Evolutionary conservation across 2,797 vertebrate genomes (phyloP).

Genomic region (Paramormyrops hopkinsi): DNA sequence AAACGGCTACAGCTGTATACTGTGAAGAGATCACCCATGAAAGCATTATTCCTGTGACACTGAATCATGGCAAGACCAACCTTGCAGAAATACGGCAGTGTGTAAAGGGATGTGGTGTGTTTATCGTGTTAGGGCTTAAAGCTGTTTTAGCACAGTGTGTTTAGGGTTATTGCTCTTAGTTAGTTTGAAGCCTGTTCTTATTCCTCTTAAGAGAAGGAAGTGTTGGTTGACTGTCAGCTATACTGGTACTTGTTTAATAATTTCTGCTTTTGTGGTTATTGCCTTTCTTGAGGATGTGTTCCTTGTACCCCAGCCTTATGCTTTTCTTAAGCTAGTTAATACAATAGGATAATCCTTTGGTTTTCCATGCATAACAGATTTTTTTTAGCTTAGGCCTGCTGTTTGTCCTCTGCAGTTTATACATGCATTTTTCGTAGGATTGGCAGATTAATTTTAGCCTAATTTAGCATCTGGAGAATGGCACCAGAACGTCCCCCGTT

Average conservation of each 20-base stretch:
- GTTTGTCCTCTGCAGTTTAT: slow-evolving; percentile 4
- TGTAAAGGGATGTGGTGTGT: background rate
- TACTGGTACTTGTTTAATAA: background rate
- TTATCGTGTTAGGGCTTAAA: background rate
- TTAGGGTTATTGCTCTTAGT: background rate
- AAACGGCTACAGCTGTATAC: background rate
- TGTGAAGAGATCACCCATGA: background rate
- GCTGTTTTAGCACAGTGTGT: background rate
- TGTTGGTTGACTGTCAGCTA: background rate
- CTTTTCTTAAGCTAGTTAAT: background rate
- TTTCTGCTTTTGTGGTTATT: background rate
- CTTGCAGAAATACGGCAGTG: background rate
- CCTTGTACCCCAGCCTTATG: background rate
- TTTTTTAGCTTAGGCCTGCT: slow-evolving; percentile 2
- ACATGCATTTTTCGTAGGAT: slow-evolving; percentile 26
- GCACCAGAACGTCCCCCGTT: background rate
- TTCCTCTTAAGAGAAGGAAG: background rate
- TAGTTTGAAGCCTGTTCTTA: background rate
- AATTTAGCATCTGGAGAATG: background rate
- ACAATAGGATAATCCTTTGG: background rate
- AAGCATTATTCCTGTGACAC: background rate
- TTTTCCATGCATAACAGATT: slow-evolving; percentile 7
- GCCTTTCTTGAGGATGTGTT: background rate
- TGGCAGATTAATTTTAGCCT: slow-evolving; percentile 29
- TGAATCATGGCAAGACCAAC: background rate